Evolutionary conservation across 2,888 invertebrate genomes (phyloP).

Genomic region (Hypsopygia costalis): DNA sequence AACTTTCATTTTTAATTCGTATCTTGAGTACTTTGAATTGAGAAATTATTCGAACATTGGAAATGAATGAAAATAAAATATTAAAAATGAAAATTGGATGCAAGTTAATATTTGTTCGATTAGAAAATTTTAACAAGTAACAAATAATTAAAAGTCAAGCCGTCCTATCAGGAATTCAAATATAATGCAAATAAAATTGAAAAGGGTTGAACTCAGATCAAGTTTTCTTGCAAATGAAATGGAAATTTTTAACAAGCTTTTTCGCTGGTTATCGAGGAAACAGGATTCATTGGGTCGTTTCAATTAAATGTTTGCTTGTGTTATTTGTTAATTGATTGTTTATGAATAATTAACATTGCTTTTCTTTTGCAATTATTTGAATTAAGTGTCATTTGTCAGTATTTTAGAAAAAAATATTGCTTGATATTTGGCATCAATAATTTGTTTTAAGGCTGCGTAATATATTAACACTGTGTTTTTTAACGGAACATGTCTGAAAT

Average conservation of each 20-base stretch:
- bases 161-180: slow-evolving; percentile 37
- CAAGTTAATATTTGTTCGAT: slow-evolving; percentile 37
- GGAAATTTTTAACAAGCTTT: slow-evolving; percentile 75
- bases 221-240: slow-evolving; percentile 66
- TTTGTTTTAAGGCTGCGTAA: too few relatives aligned
- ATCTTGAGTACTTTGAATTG: too few relatives aligned
- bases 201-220: slow-evolving; percentile 52
- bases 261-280: slow-evolving; percentile 27
- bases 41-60: too few relatives aligned
- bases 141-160: slow-evolving; percentile 49
- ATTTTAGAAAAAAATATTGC: too few relatives aligned
- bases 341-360: slow-evolving; percentile 9
- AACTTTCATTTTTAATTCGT: too few relatives aligned
- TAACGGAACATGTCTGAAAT: too few relatives aligned
- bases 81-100: background rate
- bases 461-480: too few relatives aligned
- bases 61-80: too few relatives aligned
- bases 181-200: slow-evolving; percentile 33
- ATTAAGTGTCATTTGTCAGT: background rate
- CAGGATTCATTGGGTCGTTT: slow-evolving; percentile 45
- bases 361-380: background rate
- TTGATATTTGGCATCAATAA: too few relatives aligned
- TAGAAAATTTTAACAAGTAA: slow-evolving; percentile 63
- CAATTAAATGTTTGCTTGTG: slow-evolving; percentile 53
- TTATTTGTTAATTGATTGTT: slow-evolving; percentile 26